Evolutionary conservation across 2,113 vertebrate genomes (phyloP).

Genomic region (Dipodomys spectabilis): DNA sequence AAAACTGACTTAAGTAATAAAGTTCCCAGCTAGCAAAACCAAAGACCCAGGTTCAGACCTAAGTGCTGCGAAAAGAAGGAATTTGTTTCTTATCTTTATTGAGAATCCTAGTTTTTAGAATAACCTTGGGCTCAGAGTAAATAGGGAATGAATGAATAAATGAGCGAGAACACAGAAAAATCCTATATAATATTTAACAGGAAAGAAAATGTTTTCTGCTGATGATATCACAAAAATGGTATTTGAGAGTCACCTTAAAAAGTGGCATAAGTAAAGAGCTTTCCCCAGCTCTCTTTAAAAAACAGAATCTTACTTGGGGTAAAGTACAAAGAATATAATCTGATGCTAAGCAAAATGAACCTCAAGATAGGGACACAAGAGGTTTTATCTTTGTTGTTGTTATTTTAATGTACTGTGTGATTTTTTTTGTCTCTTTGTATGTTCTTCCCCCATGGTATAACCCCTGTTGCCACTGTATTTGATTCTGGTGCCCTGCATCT

Average conservation of each 20-base stretch:
- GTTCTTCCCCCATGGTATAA: too few relatives aligned
- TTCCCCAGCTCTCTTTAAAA: not conserved
- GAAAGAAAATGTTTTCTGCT: constrained; percentile 3
- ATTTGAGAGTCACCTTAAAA: not conserved
- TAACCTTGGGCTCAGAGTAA: not conserved
- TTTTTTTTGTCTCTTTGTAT: too few relatives aligned
- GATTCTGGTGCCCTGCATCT: too few relatives aligned
- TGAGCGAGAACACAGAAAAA: not conserved
- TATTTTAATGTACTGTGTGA: too few relatives aligned
- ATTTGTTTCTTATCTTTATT: not conserved
- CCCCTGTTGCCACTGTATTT: too few relatives aligned
- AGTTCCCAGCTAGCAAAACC: too few relatives aligned
- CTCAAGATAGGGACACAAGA: too few relatives aligned
- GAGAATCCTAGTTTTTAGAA: constrained; percentile 10
- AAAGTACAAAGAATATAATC: not conserved
- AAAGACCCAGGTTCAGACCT: too few relatives aligned
- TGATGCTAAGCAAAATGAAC: too few relatives aligned
- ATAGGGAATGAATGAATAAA: not conserved
- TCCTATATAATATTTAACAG: not conserved
- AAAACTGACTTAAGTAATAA: too few relatives aligned
- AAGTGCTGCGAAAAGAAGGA: not conserved
- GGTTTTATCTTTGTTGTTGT: too few relatives aligned
- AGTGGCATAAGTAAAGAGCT: not conserved
- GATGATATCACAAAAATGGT: not conserved
- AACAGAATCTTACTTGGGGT: not conserved